Percentiles rank a stretch among this genome's conserved stretches.
phyloP scores from a whole-genome alignment of 1,140 invertebrate genomes.

The Eriocheir sinensis region DNA sequence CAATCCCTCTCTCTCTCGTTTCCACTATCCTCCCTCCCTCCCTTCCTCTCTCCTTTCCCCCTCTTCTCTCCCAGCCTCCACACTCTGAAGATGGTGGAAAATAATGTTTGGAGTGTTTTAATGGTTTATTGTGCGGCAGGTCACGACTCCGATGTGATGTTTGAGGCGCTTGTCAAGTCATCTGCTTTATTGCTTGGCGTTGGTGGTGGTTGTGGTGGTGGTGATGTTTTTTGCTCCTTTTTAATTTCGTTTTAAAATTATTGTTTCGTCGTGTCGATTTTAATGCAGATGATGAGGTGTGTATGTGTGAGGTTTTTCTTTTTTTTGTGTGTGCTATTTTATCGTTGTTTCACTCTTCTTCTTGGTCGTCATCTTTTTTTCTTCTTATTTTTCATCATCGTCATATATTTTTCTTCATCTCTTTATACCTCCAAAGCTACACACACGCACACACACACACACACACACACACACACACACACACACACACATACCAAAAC shows the following conservation, averaged over 20 bases:
- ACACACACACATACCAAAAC: not conserved
- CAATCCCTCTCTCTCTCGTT: too few relatives aligned
- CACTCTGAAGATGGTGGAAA: not conserved
- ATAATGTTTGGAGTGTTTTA: not conserved
- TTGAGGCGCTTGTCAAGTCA: not conserved
- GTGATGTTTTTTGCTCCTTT: too few relatives aligned
- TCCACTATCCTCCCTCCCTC: not conserved
- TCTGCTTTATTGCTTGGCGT: conserved; percentile 7
- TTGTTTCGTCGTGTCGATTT: not conserved
- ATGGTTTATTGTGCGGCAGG: not conserved
- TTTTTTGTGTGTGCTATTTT: too few relatives aligned
- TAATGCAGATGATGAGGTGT: not conserved
- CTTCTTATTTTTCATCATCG: not conserved
- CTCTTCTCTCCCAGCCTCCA: not conserved
- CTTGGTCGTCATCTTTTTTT: not conserved
- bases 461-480: conserved; percentile 22
- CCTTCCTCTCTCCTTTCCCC: not conserved
- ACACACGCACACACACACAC: conserved; percentile 21
- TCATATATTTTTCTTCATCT: too few relatives aligned
- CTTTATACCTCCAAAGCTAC: not conserved
- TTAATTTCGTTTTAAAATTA: not conserved
- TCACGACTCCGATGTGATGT: not conserved
- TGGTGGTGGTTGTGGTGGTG: too few relatives aligned
- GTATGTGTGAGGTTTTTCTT: too few relatives aligned
- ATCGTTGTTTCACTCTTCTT: too few relatives aligned